Base-by-base conservation (phyloP, 64 coral and sea anemone genomes). In the Pocillopora damicornis region DNA sequence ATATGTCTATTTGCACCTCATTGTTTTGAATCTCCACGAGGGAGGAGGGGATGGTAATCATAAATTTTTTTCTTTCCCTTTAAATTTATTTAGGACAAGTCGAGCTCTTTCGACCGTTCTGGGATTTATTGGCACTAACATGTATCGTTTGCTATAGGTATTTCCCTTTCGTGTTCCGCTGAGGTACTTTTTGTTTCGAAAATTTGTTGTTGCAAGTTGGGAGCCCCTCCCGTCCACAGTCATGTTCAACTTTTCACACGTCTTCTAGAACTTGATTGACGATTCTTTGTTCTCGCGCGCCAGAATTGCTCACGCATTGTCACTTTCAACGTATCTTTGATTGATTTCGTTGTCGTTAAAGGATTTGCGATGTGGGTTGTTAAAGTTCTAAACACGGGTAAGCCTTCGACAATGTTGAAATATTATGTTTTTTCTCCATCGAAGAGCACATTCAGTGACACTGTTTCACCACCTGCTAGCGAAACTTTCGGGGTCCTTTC, bases 311-410 rank as follows among this genome's bases (percentile, higher is more conserved):
- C 18, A n/a, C 20, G 18, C 18, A 6, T 71, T 23, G 67, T 71
- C 67, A 71, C 67, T 71, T 69, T 71, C 67, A 71, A 30, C 25
- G 9, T 11, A 71, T 0, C 81, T 85, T 85, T 73, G 81, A 85
- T 85, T 73, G 37, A 85, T 15, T 72, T 83, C 36, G 62, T 37
- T 26, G 65, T 57, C 11, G 81, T 4, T 12, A 18, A 14, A 4
- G 45, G 63, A 73, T 65, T 85, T 72, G 81, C 65, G 58, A 85
- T 85, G 81, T 57, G 65, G 22, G 63, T 58, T 37, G 22, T 36
- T 63, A 71, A 17, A 72, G 57, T 73, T 37, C 7, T 60, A 35
- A 73, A 45, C 35, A 42, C 36, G 18, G 81, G 81, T 85, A 72
- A 85, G 81, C 58, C 22, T 13, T 9, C 13, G 22, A 13, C 9